Evolutionary conservation across 2,113 vertebrate species (phyloP).

Genomic region (Notothenia coriiceps): DNA sequence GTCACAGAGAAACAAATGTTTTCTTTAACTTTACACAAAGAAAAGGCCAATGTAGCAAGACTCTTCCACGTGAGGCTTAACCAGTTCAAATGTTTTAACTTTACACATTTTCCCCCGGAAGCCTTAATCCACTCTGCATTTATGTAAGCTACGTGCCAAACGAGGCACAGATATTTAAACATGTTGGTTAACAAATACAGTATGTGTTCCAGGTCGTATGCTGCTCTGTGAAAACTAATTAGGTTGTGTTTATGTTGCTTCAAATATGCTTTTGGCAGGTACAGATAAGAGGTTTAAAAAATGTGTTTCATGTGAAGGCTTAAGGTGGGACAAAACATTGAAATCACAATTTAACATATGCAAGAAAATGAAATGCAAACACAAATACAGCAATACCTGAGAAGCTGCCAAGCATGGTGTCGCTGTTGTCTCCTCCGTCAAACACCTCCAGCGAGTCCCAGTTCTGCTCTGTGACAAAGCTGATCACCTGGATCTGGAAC

Average conservation of each 20-base stretch:
- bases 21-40: constrained; percentile 10
- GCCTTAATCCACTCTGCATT: not conserved
- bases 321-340: constrained; percentile 11
- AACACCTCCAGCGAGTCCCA: constrained; percentile 99
- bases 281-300: constrained; percentile 10
- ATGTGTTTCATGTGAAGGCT: not conserved
- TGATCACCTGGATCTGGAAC: constrained; percentile 96
- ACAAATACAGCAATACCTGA: constrained; percentile 85
- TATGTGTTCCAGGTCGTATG: not conserved
- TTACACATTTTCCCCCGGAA: not conserved
- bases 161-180: not conserved
- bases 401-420: constrained; percentile 97
- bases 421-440: constrained; percentile 96
- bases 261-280: constrained; percentile 6
- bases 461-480: constrained; percentile 99
- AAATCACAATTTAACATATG: constrained; percentile 3
- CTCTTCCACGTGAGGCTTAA: constrained; percentile 1
- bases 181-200: constrained; percentile 10
- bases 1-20: constrained; percentile 38
- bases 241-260: not conserved
- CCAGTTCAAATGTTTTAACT: constrained; percentile 8
- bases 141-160: constrained; percentile 2
- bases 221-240: constrained; percentile 8
- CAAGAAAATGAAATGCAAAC: constrained; percentile 12
- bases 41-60: constrained; percentile 9